These are phyloP conservation scores for Dynastes maya DNA, from an alignment of 2,888 invertebrate species.

Conservation along the genomic window DNA sequence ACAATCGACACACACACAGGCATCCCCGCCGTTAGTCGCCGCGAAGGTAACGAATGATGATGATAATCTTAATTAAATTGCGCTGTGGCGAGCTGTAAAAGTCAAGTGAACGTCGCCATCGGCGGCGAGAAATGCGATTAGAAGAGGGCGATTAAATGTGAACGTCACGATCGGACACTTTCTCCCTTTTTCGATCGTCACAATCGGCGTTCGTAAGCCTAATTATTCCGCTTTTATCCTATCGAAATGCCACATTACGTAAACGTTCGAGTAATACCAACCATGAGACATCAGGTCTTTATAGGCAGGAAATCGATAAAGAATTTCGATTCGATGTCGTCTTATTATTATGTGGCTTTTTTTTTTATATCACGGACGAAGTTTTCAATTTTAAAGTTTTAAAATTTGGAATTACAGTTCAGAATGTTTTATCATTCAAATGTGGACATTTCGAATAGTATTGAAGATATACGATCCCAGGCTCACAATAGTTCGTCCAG, in stretches of 20 bases:
- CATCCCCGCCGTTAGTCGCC: not conserved
- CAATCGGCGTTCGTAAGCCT: slow-evolving; percentile 36
- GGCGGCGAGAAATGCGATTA: slow-evolving; percentile 37
- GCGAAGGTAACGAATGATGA: not conserved
- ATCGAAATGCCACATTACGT: slow-evolving; percentile 41
- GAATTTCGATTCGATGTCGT: no score
- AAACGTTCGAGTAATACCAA: not conserved
- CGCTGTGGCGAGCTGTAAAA: slow-evolving; percentile 17
- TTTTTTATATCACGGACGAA: no score
- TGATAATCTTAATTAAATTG: slow-evolving; percentile 49
- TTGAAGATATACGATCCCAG: no score
- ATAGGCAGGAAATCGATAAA: no score
- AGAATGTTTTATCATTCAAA: no score
- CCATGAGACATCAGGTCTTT: no score
- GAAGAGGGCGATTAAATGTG: slow-evolving; percentile 36
- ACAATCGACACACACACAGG: not conserved
- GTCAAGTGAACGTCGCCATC: slow-evolving; percentile 41
- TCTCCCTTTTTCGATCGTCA: slow-evolving; percentile 38
- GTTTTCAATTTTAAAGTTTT: no score
- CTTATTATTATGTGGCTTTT: no score
- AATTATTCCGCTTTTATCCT: slow-evolving; percentile 35
- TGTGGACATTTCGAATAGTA: no score
- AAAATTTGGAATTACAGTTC: no score
- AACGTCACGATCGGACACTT: slow-evolving; percentile 41
- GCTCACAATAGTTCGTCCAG: no score